Percentiles rank a stretch among this genome's conserved stretches.
phyloP scores from a whole-genome alignment of 1,140 invertebrate genomes.

The Neodiprion virginianus region DNA sequence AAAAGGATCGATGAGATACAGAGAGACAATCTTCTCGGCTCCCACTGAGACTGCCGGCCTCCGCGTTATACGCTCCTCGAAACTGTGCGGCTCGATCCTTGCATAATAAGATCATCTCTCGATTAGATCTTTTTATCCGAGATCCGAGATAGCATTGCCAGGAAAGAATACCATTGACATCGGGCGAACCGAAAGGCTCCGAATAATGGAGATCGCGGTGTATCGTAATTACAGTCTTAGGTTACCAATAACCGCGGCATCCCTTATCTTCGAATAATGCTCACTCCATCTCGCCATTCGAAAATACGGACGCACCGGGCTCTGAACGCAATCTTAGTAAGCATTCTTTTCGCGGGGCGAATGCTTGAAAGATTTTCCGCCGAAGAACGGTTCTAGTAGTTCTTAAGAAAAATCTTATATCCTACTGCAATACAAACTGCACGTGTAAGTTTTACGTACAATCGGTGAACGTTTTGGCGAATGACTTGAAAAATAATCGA shows the following conservation, averaged over 20 bases:
- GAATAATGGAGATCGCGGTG: not conserved
- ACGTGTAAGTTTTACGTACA: too few relatives aligned
- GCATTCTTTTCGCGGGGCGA: too few relatives aligned
- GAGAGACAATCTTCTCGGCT: not conserved
- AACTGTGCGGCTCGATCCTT: slow-evolving; percentile 4
- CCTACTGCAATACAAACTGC: too few relatives aligned
- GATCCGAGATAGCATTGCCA: slow-evolving; percentile 3
- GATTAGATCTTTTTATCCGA: not conserved
- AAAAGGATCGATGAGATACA: slow-evolving; percentile 1
- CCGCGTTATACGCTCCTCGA: not conserved
- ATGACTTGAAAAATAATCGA: too few relatives aligned
- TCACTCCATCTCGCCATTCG: not conserved
- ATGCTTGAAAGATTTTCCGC: too few relatives aligned
- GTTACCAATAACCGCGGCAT: not conserved
- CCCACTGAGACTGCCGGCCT: not conserved
- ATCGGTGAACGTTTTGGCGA: too few relatives aligned
- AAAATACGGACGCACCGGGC: not conserved
- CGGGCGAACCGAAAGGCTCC: slow-evolving; percentile 3
- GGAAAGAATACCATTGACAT: not conserved
- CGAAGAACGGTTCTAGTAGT: too few relatives aligned
- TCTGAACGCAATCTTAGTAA: too few relatives aligned
- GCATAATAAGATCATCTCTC: not conserved
- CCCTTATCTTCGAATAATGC: not conserved
- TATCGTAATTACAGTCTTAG: slow-evolving; percentile 5
- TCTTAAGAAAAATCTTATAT: too few relatives aligned